These are phyloP conservation scores for Lucilia cuprina DNA, from an alignment of 1,140 invertebrate genomes.

Conservation along the genomic window DNA sequence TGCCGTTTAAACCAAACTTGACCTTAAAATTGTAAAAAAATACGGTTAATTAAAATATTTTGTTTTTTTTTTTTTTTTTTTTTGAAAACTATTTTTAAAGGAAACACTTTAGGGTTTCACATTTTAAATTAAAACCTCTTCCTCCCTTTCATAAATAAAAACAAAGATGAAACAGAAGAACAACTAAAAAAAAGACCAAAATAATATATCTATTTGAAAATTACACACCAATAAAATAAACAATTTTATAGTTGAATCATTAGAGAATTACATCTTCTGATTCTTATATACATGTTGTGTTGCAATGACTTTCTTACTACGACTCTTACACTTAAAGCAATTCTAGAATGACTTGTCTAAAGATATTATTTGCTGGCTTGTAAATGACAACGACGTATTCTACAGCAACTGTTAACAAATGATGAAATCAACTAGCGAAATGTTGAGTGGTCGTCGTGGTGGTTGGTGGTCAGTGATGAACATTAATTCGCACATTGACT, in stretches of 20 bases:
- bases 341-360: not conserved
- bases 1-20: too few species aligned
- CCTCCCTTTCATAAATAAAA: too few species aligned
- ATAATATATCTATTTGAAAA: not conserved
- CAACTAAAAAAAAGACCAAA: not conserved
- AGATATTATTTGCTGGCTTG: too few species aligned
- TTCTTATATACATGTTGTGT: not conserved
- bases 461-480: not conserved
- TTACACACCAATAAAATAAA: conserved; percentile 55
- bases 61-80: too few species aligned
- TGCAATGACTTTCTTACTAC: not conserved
- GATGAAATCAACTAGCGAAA: not conserved
- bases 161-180: not conserved
- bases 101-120: too few species aligned
- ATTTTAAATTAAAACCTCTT: too few species aligned
- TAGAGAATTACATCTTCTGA: conserved; percentile 52
- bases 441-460: not conserved
- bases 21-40: too few species aligned
- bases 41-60: too few species aligned
- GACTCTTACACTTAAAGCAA: not conserved
- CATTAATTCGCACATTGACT: not conserved
- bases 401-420: not conserved
- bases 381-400: not conserved
- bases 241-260: conserved; percentile 61
- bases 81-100: too few species aligned